phyloP scores from a whole-genome alignment of 2,888 invertebrate genomes.

The Antheraea assamensis region DNA sequence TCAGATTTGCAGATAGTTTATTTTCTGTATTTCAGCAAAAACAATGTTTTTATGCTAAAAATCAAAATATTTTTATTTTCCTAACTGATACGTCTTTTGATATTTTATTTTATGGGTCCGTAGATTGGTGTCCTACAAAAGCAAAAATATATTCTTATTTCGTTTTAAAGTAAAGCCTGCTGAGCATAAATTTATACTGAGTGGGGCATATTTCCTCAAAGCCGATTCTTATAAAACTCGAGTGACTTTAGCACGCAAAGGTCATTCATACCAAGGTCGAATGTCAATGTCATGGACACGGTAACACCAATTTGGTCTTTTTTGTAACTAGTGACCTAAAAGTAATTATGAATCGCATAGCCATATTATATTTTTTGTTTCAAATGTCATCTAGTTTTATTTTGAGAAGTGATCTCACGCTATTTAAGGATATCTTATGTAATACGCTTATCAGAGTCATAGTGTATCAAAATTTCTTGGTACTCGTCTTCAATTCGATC shows the following conservation, averaged over 20 bases:
- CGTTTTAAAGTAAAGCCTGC: not conserved
- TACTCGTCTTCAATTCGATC: too few relatives aligned
- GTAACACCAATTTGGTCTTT: not conserved
- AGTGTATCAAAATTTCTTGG: too few relatives aligned
- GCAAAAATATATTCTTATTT: not conserved
- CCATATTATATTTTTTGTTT: not conserved
- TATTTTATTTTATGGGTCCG: not conserved
- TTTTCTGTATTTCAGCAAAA: too few relatives aligned
- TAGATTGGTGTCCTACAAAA: not conserved
- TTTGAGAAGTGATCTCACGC: not conserved
- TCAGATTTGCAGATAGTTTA: too few relatives aligned
- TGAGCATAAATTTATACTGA: not conserved
- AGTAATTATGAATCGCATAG: not conserved
- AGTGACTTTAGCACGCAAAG: constrained; percentile 18
- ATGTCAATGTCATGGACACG: constrained; percentile 20
- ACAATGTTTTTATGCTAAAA: too few relatives aligned
- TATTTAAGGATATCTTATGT: not conserved
- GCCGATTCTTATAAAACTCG: not conserved
- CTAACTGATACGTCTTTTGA: too few relatives aligned
- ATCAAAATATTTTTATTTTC: too few relatives aligned
- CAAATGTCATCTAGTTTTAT: not conserved
- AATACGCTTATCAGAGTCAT: too few relatives aligned
- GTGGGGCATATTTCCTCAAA: not conserved
- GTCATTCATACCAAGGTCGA: constrained; percentile 22
- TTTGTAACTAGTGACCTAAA: not conserved